A percentile compares a stretch with the other conserved stretches of the same genome.
phyloP scores from a whole-genome alignment of 2,797 vertebrate genomes.

The Tauraco hartlaubi region DNA sequence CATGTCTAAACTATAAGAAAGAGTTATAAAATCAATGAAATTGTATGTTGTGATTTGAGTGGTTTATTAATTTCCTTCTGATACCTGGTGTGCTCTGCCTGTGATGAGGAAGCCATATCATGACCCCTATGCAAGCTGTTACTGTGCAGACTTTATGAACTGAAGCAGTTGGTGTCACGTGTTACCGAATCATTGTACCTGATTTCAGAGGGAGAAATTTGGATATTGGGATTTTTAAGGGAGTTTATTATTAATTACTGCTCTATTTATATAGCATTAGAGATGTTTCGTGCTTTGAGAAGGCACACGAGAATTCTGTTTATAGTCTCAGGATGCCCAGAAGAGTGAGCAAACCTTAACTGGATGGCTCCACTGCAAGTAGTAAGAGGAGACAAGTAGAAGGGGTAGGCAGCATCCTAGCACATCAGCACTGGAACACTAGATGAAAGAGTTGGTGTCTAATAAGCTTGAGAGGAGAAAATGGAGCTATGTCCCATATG shows the following conservation, averaged over 20 bases:
- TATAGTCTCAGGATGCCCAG: background rate
- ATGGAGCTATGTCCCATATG: fast-evolving
- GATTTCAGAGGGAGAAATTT: background rate
- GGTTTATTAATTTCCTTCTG: background rate
- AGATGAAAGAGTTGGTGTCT: background rate
- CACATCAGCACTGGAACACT: background rate
- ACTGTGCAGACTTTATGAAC: background rate
- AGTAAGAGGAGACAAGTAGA: background rate
- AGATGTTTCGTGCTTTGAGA: background rate
- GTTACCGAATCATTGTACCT: background rate
- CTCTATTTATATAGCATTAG: background rate
- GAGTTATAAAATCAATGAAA: background rate
- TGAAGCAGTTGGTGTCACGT: background rate
- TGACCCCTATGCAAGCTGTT: background rate
- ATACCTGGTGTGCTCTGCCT: background rate
- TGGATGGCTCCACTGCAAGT: background rate
- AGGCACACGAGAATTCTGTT: background rate
- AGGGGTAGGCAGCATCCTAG: background rate
- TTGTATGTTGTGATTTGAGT: background rate
- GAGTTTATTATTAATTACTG: background rate
- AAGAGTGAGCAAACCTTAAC: background rate
- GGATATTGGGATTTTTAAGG: background rate
- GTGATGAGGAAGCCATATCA: background rate
- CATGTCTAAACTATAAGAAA: background rate
- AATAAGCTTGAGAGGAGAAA: background rate